A percentile compares a stretch with the other conserved stretches of the same genome.
These are phyloP conservation scores for Melanotaenia trifasciata DNA, from an alignment of 2,797 vertebrate species.

Conservation along the genomic window DNA sequence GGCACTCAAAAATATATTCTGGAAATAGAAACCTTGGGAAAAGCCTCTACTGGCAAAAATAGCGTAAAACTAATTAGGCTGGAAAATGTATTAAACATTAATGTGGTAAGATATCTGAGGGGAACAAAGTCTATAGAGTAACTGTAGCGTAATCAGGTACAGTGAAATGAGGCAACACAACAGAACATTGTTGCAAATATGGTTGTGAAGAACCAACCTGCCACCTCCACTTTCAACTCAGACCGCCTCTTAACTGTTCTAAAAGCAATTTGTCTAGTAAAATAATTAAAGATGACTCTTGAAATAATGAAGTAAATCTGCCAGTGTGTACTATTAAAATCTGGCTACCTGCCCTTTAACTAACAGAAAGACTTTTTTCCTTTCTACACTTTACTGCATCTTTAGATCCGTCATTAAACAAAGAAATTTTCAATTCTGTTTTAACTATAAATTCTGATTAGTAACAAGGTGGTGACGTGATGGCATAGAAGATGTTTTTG, in stretches of 20 bases:
- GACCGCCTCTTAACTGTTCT: neutral
- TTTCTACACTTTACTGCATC: neutral
- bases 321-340: conserved; percentile 8
- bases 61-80: conserved; percentile 30
- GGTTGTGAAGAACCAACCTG: conserved; percentile 18
- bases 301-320: conserved; percentile 30
- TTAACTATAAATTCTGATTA: conserved; percentile 41
- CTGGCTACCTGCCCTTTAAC: conserved; percentile 7
- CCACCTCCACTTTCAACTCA: neutral
- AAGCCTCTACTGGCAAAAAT: conserved; percentile 20
- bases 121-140: conserved; percentile 1
- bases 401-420: neutral
- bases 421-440: conserved; percentile 21
- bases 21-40: conserved; percentile 34
- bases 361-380: conserved; percentile 8
- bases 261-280: conserved; percentile 24
- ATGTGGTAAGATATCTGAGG: conserved; percentile 8
- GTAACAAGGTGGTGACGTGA: conserved; percentile 30
- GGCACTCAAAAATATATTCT: conserved; percentile 12
- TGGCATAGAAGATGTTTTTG: conserved; percentile 16
- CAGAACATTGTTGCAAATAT: neutral
- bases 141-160: conserved; percentile 9
- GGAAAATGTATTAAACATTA: conserved; percentile 6
- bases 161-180: conserved; percentile 35
- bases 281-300: conserved; percentile 31